These are phyloP conservation scores for Chrysotoxum bicinctum DNA, from an alignment of 2,888 invertebrate genomes.

Conservation along the genomic window DNA sequence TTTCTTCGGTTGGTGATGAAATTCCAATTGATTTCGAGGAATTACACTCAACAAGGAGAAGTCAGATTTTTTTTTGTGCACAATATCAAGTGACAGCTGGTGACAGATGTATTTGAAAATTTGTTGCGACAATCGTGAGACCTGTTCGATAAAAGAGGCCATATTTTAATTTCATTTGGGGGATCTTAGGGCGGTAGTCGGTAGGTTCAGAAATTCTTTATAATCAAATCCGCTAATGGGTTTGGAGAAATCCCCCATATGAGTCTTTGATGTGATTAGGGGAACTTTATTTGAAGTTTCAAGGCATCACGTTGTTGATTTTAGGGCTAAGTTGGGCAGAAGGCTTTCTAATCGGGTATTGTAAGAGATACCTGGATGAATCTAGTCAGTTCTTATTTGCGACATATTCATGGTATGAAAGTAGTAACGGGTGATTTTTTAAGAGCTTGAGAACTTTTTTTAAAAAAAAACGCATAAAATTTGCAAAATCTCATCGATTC, in stretches of 20 bases:
- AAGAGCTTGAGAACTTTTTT: too few species aligned
- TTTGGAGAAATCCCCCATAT: not conserved
- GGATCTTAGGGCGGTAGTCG: constrained; percentile 6
- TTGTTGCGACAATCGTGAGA: constrained; percentile 67
- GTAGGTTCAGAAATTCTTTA: constrained; percentile 16
- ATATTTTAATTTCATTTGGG: not conserved
- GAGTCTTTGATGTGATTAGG: not conserved
- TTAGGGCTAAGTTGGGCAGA: too few species aligned
- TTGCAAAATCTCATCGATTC: too few species aligned
- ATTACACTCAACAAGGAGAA: constrained; percentile 31
- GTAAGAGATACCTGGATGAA: too few species aligned
- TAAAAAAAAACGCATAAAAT: too few species aligned
- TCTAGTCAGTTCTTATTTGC: too few species aligned
- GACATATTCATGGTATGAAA: too few species aligned
- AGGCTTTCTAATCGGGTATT: too few species aligned
- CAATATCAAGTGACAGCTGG: constrained; percentile 45
- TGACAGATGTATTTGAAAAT: constrained; percentile 64
- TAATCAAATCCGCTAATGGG: constrained; percentile 51
- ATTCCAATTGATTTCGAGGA: constrained; percentile 62
- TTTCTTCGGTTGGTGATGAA: constrained; percentile 51
- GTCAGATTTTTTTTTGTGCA: constrained; percentile 38
- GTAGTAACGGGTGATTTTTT: too few species aligned
- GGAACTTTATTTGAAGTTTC: too few species aligned
- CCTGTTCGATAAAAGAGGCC: constrained; percentile 34
- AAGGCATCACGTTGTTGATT: too few species aligned